Conservation (phyloP, 2,797 vertebrate genomes). For the Eidolon dupreanum region DNA sequence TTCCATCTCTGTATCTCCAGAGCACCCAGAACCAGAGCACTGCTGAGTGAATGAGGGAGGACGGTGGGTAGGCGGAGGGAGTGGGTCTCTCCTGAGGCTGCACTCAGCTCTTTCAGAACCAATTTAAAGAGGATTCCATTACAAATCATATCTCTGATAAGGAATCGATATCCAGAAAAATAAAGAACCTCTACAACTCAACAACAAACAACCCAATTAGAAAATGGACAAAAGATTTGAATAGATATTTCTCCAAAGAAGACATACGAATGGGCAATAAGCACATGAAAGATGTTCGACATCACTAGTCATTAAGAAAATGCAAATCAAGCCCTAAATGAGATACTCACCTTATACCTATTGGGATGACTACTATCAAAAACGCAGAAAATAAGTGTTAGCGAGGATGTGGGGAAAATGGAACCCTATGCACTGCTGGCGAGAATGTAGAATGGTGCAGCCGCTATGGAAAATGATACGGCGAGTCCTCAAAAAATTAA, state of each 20-base stretch:
- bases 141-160: background rate
- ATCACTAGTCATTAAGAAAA: background rate
- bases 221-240: background rate
- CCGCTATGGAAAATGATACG: background rate
- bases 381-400: background rate
- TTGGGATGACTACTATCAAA: background rate
- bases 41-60: background rate
- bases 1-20: background rate
- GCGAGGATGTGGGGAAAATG: background rate
- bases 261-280: background rate
- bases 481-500: background rate
- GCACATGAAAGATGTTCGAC: background rate
- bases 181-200: background rate
- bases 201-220: background rate
- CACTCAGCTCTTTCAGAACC: background rate
- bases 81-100: background rate
- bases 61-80: background rate
- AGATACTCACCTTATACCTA: background rate
- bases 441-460: background rate
- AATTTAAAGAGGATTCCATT: background rate
- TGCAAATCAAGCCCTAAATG: background rate
- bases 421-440: background rate
- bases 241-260: background rate
- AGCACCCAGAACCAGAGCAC: background rate
- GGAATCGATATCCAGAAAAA: background rate